These are phyloP conservation scores for Ammodramus savannarum DNA, from an alignment of 2,113 vertebrate genomes.

Conservation along the genomic window DNA sequence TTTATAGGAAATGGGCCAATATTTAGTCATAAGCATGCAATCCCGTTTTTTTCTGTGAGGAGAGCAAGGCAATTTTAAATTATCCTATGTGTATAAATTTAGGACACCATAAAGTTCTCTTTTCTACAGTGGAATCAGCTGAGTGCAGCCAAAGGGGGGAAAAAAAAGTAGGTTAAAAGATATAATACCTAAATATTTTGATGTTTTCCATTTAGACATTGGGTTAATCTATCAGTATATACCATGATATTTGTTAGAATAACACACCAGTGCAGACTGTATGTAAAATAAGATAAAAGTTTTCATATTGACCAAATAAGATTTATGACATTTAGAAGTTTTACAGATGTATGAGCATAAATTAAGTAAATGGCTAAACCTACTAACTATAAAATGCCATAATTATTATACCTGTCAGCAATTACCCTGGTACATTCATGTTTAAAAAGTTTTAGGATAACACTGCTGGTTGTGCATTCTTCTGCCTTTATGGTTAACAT, in stretches of 20 bases:
- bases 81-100: background rate
- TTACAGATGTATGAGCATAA: background rate
- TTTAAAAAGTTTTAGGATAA: slow-evolving; percentile 73
- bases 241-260: background rate
- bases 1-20: background rate
- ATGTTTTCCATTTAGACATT: background rate
- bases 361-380: background rate
- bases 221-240: background rate
- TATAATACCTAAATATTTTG: background rate
- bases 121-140: background rate
- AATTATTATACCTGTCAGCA: slow-evolving; percentile 71
- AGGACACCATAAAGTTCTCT: background rate
- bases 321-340: background rate
- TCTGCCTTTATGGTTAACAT: slow-evolving; percentile 75
- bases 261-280: background rate
- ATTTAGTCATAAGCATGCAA: background rate
- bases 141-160: background rate
- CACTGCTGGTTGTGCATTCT: slow-evolving; percentile 37
- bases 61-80: background rate
- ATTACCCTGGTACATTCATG: slow-evolving; percentile 78
- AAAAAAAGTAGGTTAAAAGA: background rate
- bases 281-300: background rate
- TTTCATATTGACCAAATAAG: background rate
- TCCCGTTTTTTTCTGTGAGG: background rate
- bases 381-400: background rate